A percentile compares a stretch with the other conserved stretches of the same genome.
These are phyloP conservation scores for Drosophila bipectinata DNA, from an alignment of 1,140 invertebrate species.

Conservation along the genomic window DNA sequence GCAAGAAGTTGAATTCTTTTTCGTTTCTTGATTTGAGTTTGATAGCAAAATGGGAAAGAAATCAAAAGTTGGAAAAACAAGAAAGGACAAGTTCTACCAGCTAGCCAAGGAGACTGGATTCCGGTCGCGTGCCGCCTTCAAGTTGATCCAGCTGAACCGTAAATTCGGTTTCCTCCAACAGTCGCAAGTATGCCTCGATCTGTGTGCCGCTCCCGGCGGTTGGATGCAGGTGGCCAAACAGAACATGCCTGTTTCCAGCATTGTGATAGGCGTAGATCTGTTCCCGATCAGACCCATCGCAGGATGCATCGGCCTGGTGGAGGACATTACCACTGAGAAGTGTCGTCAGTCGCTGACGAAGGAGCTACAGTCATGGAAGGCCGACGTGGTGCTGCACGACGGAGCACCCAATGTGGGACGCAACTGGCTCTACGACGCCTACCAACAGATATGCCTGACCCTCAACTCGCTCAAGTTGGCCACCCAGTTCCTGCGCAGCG, in stretches of 20 bases:
- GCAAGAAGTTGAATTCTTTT: not conserved
- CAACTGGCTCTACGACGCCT: slow-evolving; percentile 99
- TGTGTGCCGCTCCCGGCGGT: slow-evolving; percentile 99
- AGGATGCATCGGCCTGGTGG: slow-evolving; percentile 94
- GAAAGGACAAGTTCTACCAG: slow-evolving; percentile 99
- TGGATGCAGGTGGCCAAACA: slow-evolving; percentile 99
- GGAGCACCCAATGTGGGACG: slow-evolving; percentile 99
- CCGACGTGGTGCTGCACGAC: slow-evolving; percentile 97
- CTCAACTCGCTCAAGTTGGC: slow-evolving; percentile 97
- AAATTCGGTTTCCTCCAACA: slow-evolving; percentile 99
- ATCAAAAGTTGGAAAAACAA: slow-evolving; percentile 97
- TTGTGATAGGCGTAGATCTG: slow-evolving; percentile 98
- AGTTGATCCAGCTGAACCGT: slow-evolving; percentile 98
- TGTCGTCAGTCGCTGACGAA: slow-evolving; percentile 91
- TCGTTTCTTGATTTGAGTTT: not conserved
- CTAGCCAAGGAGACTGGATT: slow-evolving; percentile 99
- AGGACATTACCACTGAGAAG: slow-evolving; percentile 99
- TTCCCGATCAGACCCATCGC: slow-evolving; percentile 97
- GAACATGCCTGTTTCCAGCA: slow-evolving; percentile 98
- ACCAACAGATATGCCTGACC: slow-evolving; percentile 95
- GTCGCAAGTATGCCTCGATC: slow-evolving; percentile 97
- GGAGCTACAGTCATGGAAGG: slow-evolving; percentile 97
- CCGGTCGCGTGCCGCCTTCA: slow-evolving; percentile 98
- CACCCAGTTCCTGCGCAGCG: slow-evolving; percentile 94
- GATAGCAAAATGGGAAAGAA: slow-evolving; percentile 96